Conservation (phyloP, 2,113 vertebrate species). For the Fulmarus glacialis region DNA sequence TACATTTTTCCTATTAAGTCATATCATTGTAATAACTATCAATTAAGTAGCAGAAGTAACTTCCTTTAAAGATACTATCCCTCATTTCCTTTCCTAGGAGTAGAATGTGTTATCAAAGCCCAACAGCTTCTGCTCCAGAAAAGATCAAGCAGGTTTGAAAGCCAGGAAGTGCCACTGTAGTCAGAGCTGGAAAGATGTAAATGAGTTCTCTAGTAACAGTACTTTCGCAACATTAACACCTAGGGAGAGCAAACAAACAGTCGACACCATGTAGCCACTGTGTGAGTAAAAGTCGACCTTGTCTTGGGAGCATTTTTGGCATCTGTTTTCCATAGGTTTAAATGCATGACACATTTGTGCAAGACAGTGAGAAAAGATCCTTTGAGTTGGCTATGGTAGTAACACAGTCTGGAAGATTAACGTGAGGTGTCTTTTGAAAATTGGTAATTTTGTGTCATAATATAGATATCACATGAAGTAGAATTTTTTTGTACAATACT, state of each 20-base stretch:
- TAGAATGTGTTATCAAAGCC: not conserved
- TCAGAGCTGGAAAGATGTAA: not conserved
- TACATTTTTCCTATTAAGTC: not conserved
- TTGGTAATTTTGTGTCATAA: not conserved
- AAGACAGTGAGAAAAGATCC: not conserved
- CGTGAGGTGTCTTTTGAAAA: not conserved
- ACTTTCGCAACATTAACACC: not conserved
- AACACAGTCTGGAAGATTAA: not conserved
- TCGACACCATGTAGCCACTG: not conserved
- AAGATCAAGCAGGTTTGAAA: not conserved
- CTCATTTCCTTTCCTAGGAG: not conserved
- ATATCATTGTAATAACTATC: not conserved
- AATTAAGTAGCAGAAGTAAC: slow-evolving; percentile 16
- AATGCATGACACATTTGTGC: not conserved
- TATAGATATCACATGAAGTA: not conserved
- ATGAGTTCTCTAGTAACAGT: not conserved
- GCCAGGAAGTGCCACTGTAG: not conserved
- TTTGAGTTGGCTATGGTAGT: not conserved
- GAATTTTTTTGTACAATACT: not conserved
- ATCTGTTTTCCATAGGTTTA: not conserved
- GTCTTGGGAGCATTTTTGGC: not conserved
- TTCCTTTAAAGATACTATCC: not conserved
- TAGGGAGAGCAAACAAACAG: not conserved
- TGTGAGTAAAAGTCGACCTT: not conserved
- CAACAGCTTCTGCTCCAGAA: not conserved